Percentiles rank a stretch among this genome's conserved stretches.
phyloP scores from a whole-genome alignment of 2,797 vertebrate genomes.

The Enteromius treurensis region DNA sequence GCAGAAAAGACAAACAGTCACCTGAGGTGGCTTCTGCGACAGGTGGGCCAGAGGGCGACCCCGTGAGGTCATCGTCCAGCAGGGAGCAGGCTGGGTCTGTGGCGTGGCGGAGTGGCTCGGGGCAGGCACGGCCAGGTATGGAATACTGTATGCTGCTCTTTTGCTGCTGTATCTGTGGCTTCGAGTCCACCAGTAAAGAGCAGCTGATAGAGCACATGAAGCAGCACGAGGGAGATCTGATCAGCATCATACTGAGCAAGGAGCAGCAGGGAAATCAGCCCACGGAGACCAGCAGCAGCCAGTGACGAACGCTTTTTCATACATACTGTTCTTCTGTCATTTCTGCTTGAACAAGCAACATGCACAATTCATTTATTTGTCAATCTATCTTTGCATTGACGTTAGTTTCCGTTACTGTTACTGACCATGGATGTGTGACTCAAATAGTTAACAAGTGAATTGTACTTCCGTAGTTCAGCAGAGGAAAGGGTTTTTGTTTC shows the following conservation, averaged over 20 bases:
- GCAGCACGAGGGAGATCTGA: slow-evolving; percentile 93
- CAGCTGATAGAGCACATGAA: slow-evolving; percentile 87
- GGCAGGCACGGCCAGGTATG: slow-evolving; percentile 71
- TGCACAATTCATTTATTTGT: neutral
- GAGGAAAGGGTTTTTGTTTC: slow-evolving; percentile 25
- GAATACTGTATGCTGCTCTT: slow-evolving; percentile 95
- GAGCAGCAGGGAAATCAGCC: slow-evolving; percentile 79
- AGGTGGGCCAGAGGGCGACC: slow-evolving; percentile 2
- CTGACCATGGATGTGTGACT: neutral
- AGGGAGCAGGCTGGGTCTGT: slow-evolving; percentile 10
- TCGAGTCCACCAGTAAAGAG: slow-evolving; percentile 96
- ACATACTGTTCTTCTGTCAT: neutral
- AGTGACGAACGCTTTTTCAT: slow-evolving; percentile 60
- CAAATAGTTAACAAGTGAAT: neutral
- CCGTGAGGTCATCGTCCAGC: slow-evolving; percentile 39
- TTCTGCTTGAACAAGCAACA: slow-evolving; percentile 10
- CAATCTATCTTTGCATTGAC: neutral
- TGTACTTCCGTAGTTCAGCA: slow-evolving; percentile 9
- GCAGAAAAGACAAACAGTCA: slow-evolving; percentile 46
- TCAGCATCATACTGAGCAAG: slow-evolving; percentile 97
- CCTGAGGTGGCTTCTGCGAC: neutral
- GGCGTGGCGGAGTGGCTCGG: slow-evolving; percentile 60
- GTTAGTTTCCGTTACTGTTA: slow-evolving; percentile 25
- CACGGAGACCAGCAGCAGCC: slow-evolving; percentile 62
- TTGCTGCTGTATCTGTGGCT: slow-evolving; percentile 98